Evolutionary conservation across 2,113 vertebrate genomes (phyloP).

Genomic region (Chionis minor): DNA sequence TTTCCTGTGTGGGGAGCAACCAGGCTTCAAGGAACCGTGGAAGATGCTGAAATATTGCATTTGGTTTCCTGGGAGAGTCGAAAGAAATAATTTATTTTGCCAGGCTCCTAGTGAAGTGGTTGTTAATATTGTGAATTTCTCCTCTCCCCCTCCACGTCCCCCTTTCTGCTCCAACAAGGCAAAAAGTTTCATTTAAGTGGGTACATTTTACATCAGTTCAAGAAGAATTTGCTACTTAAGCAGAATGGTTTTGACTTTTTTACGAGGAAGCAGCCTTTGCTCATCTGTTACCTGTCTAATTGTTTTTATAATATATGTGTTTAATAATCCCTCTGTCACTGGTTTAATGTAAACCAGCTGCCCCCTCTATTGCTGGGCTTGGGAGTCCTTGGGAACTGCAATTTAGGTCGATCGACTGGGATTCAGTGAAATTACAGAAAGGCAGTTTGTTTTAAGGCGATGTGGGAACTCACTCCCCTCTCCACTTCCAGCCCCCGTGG

Average conservation of each 20-base stretch:
- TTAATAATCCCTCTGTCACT: constrained; percentile 1
- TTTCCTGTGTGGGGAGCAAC: neutral
- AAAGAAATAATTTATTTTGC: neutral
- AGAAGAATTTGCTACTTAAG: neutral
- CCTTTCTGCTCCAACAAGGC: neutral
- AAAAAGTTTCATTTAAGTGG: neutral
- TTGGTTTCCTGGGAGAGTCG: neutral
- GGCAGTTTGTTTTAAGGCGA: rapidly evolving
- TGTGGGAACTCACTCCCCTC: neutral
- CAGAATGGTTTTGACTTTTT: neutral
- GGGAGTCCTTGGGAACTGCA: neutral
- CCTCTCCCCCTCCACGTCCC: rapidly evolving
- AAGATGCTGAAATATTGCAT: neutral
- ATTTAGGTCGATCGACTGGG: rapidly evolving
- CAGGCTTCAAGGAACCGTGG: neutral
- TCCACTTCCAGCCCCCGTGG: neutral
- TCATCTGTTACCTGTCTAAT: constrained; percentile 12
- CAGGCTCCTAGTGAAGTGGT: neutral
- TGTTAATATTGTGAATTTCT: neutral
- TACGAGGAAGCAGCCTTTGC: neutral
- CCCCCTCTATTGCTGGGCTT: neutral
- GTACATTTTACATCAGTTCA: neutral
- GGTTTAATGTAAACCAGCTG: neutral
- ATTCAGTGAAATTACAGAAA: neutral
- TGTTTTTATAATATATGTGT: neutral